Evolutionary conservation across 2,113 vertebrate genomes (phyloP).

Genomic region (Ptilonorhynchus violaceus): DNA sequence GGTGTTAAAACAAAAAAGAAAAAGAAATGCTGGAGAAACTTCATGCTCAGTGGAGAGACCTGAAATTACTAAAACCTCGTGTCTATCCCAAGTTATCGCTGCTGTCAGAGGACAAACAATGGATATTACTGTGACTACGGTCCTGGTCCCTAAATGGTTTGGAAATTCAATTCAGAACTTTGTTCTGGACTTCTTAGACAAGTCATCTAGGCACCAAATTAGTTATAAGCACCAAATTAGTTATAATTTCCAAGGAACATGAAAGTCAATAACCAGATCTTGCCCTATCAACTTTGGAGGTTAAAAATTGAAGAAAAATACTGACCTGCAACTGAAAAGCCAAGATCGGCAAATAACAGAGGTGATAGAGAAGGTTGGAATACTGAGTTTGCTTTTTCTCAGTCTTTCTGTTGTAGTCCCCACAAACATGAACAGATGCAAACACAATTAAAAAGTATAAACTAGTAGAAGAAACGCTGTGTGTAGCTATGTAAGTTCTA

Average conservation of each 20-base stretch:
- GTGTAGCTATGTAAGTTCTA: neutral
- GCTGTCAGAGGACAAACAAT: neutral
- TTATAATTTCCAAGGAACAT: neutral
- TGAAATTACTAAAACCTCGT: neutral
- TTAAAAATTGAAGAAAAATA: neutral
- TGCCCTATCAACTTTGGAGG: neutral
- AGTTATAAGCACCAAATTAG: neutral
- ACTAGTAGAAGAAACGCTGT: neutral
- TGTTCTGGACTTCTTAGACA: neutral
- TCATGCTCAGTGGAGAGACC: neutral
- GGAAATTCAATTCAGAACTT: neutral
- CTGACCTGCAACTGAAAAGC: fast-evolving
- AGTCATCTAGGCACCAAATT: neutral
- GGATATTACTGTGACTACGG: neutral
- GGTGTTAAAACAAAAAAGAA: neutral
- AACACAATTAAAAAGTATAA: neutral
- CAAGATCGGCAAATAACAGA: neutral
- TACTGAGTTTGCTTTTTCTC: neutral
- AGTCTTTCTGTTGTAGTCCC: neutral
- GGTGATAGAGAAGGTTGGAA: neutral
- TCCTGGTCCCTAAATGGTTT: neutral
- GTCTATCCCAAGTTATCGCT: neutral
- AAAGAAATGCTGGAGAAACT: neutral
- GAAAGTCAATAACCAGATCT: neutral
- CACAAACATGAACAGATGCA: neutral